Conservation (phyloP, 2,797 vertebrate species). For the Salmo trutta region DNA sequence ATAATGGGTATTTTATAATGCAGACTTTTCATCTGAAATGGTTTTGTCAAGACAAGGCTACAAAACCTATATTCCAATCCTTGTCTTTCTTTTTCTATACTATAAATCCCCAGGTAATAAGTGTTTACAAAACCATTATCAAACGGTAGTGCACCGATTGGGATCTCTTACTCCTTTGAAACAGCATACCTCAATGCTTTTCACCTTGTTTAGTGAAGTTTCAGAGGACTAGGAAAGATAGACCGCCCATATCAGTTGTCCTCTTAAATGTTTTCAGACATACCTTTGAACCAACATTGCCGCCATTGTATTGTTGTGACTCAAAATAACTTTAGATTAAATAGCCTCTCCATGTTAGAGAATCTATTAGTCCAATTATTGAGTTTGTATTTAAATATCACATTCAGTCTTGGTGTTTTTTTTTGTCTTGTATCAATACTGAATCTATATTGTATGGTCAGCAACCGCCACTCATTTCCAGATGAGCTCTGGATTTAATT, state of each 20-base stretch:
- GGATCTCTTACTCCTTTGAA: not conserved
- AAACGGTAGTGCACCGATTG: not conserved
- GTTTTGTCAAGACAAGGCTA: no score
- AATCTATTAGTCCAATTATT: not conserved
- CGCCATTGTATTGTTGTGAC: not conserved
- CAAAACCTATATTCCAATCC: no score
- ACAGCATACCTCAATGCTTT: not conserved
- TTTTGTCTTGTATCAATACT: not conserved
- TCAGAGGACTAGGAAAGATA: not conserved
- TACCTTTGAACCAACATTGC: constrained; percentile 4
- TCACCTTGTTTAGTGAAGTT: not conserved
- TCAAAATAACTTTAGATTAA: not conserved
- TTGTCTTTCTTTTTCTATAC: not conserved
- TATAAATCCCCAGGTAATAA: not conserved
- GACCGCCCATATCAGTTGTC: not conserved
- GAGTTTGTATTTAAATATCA: not conserved
- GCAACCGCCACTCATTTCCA: not conserved
- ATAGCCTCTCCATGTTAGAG: no score
- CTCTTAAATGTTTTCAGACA: not conserved
- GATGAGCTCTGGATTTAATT: constrained; percentile 27
- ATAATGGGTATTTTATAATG: not conserved
- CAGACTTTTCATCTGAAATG: not conserved
- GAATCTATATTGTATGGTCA: not conserved
- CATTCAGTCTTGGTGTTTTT: not conserved
- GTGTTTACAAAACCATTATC: not conserved